Percentiles rank a stretch among this genome's conserved stretches.
Conservation (phyloP, 2,888 invertebrate genomes). For the Epicampocera succincta region DNA sequence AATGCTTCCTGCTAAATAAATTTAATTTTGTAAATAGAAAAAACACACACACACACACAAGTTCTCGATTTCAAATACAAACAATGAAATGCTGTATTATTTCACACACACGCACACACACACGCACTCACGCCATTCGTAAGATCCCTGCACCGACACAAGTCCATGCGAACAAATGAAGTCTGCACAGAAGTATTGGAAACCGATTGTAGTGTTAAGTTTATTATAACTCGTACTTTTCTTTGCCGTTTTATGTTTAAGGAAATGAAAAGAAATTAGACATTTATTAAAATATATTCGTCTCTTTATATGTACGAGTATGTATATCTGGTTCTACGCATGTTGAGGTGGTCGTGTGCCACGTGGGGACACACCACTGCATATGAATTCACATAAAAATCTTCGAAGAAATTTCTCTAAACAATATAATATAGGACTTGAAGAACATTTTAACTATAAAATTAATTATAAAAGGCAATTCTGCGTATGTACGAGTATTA, state of each 20-base stretch:
- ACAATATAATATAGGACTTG: slow-evolving; percentile 52
- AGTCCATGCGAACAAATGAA: no score
- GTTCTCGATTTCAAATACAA: no score
- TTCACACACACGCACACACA: slow-evolving; percentile 2
- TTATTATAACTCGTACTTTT: slow-evolving; percentile 46
- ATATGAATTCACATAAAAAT: slow-evolving; percentile 12
- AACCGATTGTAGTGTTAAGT: slow-evolving; percentile 55
- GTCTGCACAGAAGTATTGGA: slow-evolving; percentile 5
- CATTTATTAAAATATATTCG: slow-evolving; percentile 25
- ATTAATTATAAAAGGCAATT: slow-evolving; percentile 73
- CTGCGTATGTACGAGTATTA: slow-evolving; percentile 45
- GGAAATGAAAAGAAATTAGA: slow-evolving; percentile 44
- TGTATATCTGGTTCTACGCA: neutral
- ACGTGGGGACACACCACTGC: neutral
- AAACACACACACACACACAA: no score
- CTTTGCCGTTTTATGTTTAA: slow-evolving; percentile 25
- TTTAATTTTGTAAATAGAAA: neutral
- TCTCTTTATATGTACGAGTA: neutral
- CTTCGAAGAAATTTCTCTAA: slow-evolving; percentile 49
- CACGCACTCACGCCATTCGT: neutral
- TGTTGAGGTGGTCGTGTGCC: neutral
- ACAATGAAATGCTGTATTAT: no score
- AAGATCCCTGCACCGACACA: no score
- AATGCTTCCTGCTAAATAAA: slow-evolving; percentile 43
- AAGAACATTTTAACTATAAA: slow-evolving; percentile 70